phyloP scores from a whole-genome alignment of 2,797 vertebrate genomes.

The Danionella dracula region DNA sequence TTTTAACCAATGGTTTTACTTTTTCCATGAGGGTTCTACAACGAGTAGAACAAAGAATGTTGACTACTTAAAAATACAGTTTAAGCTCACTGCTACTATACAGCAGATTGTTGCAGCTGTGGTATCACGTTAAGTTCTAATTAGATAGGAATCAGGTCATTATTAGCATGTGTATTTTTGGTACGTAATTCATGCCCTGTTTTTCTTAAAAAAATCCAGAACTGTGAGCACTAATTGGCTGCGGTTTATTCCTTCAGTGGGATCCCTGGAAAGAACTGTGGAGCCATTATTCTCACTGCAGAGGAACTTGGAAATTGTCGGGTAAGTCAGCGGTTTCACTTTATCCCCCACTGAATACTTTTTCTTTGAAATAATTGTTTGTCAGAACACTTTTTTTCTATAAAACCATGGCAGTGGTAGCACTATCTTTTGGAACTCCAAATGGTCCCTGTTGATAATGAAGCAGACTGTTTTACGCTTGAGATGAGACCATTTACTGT shows the following conservation, averaged over 20 bases:
- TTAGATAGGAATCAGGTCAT: not conserved
- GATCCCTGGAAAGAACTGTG: constrained; percentile 87
- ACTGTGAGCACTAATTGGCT: not conserved
- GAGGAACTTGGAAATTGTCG: constrained; percentile 93
- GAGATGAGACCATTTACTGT: constrained; percentile 3
- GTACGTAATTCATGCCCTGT: not conserved
- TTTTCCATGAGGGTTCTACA: too few species aligned
- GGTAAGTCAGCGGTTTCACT: constrained; percentile 69
- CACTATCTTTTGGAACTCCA: too few species aligned
- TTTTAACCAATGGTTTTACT: too few species aligned
- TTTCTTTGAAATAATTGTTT: not conserved
- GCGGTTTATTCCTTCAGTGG: constrained; percentile 69
- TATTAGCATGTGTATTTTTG: not conserved
- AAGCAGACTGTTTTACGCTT: not conserved
- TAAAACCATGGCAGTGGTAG: too few species aligned
- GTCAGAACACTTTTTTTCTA: not conserved
- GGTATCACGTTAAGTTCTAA: not conserved
- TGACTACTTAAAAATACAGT: too few species aligned
- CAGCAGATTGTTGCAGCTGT: not conserved
- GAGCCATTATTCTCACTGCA: constrained; percentile 83
- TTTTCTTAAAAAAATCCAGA: not conserved
- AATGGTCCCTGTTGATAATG: too few species aligned
- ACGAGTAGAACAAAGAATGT: too few species aligned
- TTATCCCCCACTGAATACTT: not conserved
- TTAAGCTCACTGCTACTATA: not conserved